phyloP scores from a whole-genome alignment of 1,140 invertebrate genomes.

The Pygmarrhopalites habei region DNA sequence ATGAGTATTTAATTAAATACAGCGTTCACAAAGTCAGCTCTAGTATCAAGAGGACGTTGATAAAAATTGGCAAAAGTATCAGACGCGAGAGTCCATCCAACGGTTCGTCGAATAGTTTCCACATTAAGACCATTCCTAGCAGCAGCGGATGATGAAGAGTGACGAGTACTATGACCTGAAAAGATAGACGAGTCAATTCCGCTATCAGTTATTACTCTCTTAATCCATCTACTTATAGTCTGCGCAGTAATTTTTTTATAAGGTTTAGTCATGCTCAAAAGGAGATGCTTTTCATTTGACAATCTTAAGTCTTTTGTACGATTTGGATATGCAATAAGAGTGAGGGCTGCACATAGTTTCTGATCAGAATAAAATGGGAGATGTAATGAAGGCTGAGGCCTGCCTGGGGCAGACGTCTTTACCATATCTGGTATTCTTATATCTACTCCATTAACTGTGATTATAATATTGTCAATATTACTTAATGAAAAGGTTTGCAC shows the following conservation, averaged over 20 bases:
- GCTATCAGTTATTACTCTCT: background rate
- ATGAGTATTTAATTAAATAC: too few relatives aligned
- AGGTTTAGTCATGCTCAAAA: background rate
- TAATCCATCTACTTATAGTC: slow-evolving; percentile 19
- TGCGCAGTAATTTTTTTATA: background rate
- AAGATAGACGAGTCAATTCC: slow-evolving; percentile 4
- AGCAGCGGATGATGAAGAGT: slow-evolving; percentile 5
- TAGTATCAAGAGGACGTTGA: background rate
- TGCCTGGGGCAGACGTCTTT: slow-evolving; percentile 6
- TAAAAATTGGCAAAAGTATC: slow-evolving; percentile 13
- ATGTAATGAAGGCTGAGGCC: background rate
- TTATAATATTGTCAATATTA: background rate
- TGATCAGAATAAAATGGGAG: background rate
- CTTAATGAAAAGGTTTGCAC: slow-evolving; percentile 21
- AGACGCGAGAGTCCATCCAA: slow-evolving; percentile 13
- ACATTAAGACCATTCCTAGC: background rate
- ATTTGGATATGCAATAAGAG: background rate
- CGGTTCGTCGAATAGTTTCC: background rate
- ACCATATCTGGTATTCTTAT: slow-evolving; percentile 3
- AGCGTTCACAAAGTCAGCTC: background rate
- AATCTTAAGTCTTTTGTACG: background rate
- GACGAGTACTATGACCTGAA: slow-evolving; percentile 12
- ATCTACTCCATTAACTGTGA: background rate
- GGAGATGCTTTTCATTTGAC: background rate
- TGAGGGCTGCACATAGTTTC: background rate